Conservation (phyloP, 53 echinoderm and acorn worm species). For the Luidia sarsii region DNA sequence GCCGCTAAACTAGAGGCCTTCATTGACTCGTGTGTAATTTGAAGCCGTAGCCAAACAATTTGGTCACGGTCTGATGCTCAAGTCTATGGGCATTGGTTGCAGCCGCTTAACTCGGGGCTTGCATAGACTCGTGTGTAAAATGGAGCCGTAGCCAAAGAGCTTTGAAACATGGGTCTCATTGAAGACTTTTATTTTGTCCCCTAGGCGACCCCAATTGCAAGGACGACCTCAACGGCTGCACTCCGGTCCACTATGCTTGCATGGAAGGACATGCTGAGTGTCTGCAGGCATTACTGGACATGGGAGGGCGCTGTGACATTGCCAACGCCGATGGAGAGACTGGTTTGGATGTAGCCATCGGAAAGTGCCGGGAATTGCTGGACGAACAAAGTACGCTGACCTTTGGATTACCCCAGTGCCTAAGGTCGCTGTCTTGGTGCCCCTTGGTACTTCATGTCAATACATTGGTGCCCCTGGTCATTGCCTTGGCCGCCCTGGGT, state of each 20-base stretch:
- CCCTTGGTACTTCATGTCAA: background rate
- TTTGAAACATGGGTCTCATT: too few relatives aligned
- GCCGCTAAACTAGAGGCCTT: too few relatives aligned
- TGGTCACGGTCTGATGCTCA: too few relatives aligned
- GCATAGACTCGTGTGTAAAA: too few relatives aligned
- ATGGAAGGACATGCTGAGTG: conserved; percentile 87
- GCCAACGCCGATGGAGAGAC: conserved; percentile 73
- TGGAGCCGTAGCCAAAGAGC: too few relatives aligned
- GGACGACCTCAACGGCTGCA: conserved; percentile 78
- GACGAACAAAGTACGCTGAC: conserved; percentile 79
- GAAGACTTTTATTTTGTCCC: too few relatives aligned
- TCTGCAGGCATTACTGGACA: conserved; percentile 73
- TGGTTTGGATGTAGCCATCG: conserved; percentile 74
- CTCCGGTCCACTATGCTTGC: conserved; percentile 90
- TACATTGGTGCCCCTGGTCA: too few relatives aligned
- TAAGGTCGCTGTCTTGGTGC: background rate
- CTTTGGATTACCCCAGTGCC: background rate
- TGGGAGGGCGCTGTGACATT: conserved; percentile 80
- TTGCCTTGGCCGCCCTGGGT: background rate
- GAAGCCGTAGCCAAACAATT: too few relatives aligned
- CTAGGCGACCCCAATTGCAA: conserved; percentile 81
- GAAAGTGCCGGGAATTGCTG: conserved; percentile 74
- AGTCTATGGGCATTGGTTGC: too few relatives aligned
- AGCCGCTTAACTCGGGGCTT: too few relatives aligned
- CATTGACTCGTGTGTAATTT: too few relatives aligned